phyloP scores from a whole-genome alignment of 1,140 invertebrate genomes.

The Drosophila takahashii region DNA sequence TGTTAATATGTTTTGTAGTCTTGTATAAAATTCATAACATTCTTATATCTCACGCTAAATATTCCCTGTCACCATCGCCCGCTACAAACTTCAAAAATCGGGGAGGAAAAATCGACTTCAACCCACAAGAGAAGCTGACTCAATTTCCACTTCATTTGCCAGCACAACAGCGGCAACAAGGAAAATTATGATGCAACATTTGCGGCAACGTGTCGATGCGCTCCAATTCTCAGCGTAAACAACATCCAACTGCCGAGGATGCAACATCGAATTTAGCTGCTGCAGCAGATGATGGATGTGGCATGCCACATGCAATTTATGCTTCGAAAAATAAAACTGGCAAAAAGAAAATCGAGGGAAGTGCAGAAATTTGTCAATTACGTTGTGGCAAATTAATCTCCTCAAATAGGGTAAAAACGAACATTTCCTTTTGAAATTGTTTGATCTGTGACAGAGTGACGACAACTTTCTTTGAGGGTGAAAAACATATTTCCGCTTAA shows the following conservation, averaged over 20 bases:
- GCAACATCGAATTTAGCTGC: conserved; percentile 7
- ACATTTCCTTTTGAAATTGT: conserved; percentile 26
- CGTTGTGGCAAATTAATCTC: conserved; percentile 45
- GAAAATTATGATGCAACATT: conserved; percentile 61
- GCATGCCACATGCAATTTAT: conserved; percentile 43
- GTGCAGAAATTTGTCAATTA: conserved; percentile 57
- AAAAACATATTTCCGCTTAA: conserved; percentile 10
- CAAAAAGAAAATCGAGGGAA: conserved; percentile 18
- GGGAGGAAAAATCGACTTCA: not conserved
- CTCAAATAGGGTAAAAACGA: conserved; percentile 12
- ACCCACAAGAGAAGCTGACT: not conserved
- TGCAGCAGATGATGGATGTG: conserved; percentile 33
- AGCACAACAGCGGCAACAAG: conserved; percentile 5
- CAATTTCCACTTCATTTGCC: conserved; percentile 30
- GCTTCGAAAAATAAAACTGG: conserved; percentile 32
- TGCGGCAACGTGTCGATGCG: conserved; percentile 64
- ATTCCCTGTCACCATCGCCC: not conserved
- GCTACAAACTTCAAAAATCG: not conserved
- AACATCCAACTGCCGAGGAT: conserved; percentile 10
- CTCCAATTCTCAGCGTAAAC: conserved; percentile 61
- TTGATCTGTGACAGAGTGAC: conserved; percentile 21
- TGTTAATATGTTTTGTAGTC: not conserved
- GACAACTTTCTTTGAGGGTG: conserved; percentile 13
- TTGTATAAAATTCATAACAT: not conserved
- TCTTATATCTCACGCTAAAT: too few relatives aligned